These are phyloP conservation scores for Thymelicus sylvestris DNA, from an alignment of 2,888 invertebrate species.

Conservation along the genomic window DNA sequence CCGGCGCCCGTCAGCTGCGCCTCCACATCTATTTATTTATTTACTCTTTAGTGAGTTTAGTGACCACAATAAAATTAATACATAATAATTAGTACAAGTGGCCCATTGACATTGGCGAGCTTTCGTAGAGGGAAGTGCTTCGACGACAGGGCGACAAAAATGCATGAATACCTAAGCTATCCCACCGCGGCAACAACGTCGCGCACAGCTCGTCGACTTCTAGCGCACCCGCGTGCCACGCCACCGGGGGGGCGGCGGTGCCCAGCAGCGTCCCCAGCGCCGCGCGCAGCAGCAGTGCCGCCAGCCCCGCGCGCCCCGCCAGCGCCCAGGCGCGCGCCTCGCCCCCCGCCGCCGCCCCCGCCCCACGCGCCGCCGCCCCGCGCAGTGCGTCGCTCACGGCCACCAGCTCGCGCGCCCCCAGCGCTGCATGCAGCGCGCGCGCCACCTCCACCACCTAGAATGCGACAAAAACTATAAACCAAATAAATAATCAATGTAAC, in stretches of 20 bases:
- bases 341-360: slow-evolving; percentile 7
- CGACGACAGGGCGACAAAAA: no score
- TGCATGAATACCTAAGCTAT: background rate
- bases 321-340: slow-evolving; percentile 7
- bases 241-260: background rate
- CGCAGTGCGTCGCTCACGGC: slow-evolving; percentile 43
- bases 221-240: background rate
- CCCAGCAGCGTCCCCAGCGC: background rate
- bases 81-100: no score
- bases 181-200: background rate
- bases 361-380: slow-evolving; percentile 14
- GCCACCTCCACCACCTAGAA: slow-evolving; percentile 40
- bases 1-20: slow-evolving; percentile 17
- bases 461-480: background rate
- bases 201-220: background rate
- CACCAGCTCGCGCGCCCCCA: slow-evolving; percentile 46
- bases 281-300: slow-evolving; percentile 10
- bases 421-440: slow-evolving; percentile 52
- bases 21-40: background rate
- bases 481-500: no score
- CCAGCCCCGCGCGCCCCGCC: slow-evolving; percentile 5
- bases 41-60: no score
- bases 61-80: no score
- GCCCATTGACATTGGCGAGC: no score
- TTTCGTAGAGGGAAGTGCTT: no score